Evolutionary conservation across 2,888 invertebrate species (phyloP).

Genomic region (Dysmachus trigonus): DNA sequence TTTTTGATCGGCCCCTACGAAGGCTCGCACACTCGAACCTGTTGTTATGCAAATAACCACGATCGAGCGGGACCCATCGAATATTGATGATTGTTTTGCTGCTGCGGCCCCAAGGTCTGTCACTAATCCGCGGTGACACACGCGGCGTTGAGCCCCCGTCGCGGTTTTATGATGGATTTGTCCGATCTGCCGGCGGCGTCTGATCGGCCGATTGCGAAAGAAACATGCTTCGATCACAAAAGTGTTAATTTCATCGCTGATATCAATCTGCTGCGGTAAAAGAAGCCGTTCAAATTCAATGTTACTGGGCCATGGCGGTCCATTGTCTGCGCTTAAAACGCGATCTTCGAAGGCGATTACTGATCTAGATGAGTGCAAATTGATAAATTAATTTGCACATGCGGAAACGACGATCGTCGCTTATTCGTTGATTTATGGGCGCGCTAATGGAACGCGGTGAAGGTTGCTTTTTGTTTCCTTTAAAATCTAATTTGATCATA

Average conservation of each 20-base stretch:
- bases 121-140: background rate
- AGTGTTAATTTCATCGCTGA: background rate
- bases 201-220: background rate
- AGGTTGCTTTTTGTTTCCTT: background rate
- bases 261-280: background rate
- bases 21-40: background rate
- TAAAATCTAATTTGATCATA: background rate
- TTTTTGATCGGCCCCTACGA: background rate
- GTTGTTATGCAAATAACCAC: conserved; percentile 2
- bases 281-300: background rate
- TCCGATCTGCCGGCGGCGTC: background rate
- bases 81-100: conserved; percentile 7
- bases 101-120: background rate
- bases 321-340: background rate
- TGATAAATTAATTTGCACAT: background rate
- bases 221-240: background rate
- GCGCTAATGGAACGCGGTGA: background rate
- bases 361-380: background rate
- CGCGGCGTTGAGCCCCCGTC: background rate
- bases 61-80: background rate
- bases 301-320: background rate
- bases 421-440: background rate
- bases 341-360: background rate
- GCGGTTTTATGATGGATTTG: background rate
- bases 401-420: background rate